Base-by-base conservation (phyloP, 2,888 invertebrate genomes). In the Apoda limacodes region DNA sequence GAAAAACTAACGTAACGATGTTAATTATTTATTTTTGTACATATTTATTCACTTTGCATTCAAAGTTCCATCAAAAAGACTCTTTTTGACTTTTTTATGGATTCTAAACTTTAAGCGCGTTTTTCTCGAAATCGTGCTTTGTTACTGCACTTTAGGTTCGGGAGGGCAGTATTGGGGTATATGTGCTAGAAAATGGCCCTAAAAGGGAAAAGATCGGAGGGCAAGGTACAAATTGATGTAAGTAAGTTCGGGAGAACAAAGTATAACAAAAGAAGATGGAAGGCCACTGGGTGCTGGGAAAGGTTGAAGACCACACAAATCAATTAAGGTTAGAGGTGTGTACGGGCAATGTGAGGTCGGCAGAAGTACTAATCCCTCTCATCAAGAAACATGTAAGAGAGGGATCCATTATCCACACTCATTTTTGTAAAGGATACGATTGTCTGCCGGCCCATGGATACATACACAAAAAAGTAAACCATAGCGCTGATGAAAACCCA, bases 181-280 rank as follows among this genome's bases (percentile, higher is more conserved):
- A n/a, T n/a, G n/a, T n/a, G n/a, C n/a, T n/a, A n/a, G n/a, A n/a
- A n/a, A n/a, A n/a, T n/a, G n/a, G n/a, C n/a, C n/a, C n/a, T n/a
- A n/a, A n/a, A n/a, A n/a, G 39, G 3, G 23, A 14, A 7, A 42
- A 43, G 23, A 45, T 44, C 22, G 41, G 41, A 10, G 43, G 44
- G 5, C 38, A 37, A 1, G 35, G 35, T 1, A 45, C 45, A 48
- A 24, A 40, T 43, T 6, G 44, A 45, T 32, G 40, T 44, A 20
- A 27, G 23, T 11, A 45, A 48, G 28, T 48, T 43, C 32, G 42
- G 44, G 10, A 41, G 36, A 28, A 27, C 45, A 22, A 45, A 45
- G 39, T 46, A 30, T 20, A 43, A 40, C 20, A 29, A 26, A 28
- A n/a, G n/a, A n/a, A n/a, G n/a, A 14, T 23, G 17, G 40, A 35